A percentile compares a stretch with the other conserved stretches of the same genome.
Conservation (phyloP, 2,888 invertebrate species). For the Diogma glabrata region DNA sequence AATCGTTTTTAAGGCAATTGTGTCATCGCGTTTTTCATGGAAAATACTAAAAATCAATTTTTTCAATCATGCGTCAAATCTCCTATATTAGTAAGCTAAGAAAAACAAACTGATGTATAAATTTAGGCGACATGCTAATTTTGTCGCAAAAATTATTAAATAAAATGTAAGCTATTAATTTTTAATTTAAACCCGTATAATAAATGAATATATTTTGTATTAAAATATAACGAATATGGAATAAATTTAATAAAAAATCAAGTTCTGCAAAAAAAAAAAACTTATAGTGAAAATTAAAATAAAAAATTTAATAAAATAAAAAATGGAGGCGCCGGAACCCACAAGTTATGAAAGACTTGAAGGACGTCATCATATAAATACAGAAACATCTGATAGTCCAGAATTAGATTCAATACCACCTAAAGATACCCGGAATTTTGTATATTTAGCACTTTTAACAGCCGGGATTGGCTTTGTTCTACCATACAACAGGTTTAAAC, state of each 20-base stretch:
- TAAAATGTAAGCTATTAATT: too few species aligned
- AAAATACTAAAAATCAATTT: constrained; percentile 7
- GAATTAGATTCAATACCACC: constrained; percentile 34
- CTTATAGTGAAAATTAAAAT: constrained; percentile 1
- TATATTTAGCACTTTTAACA: constrained; percentile 47
- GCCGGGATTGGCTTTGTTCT: constrained; percentile 83
- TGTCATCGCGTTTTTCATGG: too few species aligned
- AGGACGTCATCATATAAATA: constrained; percentile 28
- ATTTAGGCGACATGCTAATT: constrained; percentile 8
- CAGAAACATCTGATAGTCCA: constrained; percentile 34
- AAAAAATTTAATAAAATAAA: constrained; percentile 1
- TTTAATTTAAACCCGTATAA: neutral
- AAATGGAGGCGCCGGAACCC: constrained; percentile 22
- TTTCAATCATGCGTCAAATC: neutral
- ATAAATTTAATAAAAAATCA: neutral
- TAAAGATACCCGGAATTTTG: constrained; percentile 33
- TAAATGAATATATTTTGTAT: neutral
- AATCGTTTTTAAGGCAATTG: too few species aligned
- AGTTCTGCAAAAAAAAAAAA: neutral
- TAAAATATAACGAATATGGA: neutral
- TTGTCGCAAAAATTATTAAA: too few species aligned
- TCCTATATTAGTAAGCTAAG: neutral
- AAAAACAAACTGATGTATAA: neutral
- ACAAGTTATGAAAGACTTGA: constrained; percentile 35
- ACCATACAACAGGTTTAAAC: constrained; percentile 75